phyloP scores from a whole-genome alignment of 30 jellyfish, hydroid and myxozoan species.

The Aurelia sp. region DNA sequence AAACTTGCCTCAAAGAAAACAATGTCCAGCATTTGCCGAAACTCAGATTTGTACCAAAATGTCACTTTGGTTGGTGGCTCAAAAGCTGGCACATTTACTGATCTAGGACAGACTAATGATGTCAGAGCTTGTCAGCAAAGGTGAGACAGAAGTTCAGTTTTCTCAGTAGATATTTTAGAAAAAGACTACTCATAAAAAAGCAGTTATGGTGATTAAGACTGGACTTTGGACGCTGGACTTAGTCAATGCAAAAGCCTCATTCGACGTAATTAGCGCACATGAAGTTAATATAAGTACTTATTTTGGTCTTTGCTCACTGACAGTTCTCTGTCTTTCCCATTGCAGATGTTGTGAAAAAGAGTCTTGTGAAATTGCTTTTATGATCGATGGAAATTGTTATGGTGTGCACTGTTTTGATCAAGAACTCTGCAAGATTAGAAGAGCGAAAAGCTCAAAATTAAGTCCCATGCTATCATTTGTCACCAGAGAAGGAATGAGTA shows the following conservation, averaged over 20 bases:
- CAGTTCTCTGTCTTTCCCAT: not conserved
- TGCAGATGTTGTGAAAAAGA: conserved; percentile 86
- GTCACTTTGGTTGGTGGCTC: conserved; percentile 96
- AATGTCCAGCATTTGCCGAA: conserved; percentile 63
- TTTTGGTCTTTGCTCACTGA: not conserved
- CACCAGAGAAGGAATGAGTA: conserved; percentile 71
- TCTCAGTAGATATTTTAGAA: too few relatives aligned
- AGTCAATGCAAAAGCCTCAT: too few relatives aligned
- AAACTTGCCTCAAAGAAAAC: conserved; percentile 84
- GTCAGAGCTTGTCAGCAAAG: conserved; percentile 78
- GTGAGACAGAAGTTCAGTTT: conserved; percentile 8
- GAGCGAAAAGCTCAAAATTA: conserved; percentile 80
- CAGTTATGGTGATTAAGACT: too few relatives aligned
- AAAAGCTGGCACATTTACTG: conserved; percentile 91
- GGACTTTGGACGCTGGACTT: too few relatives aligned
- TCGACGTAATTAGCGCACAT: too few relatives aligned
- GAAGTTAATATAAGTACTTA: too few relatives aligned
- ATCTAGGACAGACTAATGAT: conserved; percentile 72
- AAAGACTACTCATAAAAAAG: too few relatives aligned
- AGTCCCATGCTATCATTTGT: conserved; percentile 86
- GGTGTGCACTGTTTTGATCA: conserved; percentile 84
- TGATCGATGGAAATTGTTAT: conserved; percentile 95
- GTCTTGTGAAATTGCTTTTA: conserved; percentile 85
- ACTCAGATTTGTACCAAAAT: conserved; percentile 71
- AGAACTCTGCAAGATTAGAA: conserved; percentile 81